Evolutionary conservation across 2,113 vertebrate genomes (phyloP), one percentile per base, ranked within the genome.

Genomic region (Rissa tridactyla): DNA sequence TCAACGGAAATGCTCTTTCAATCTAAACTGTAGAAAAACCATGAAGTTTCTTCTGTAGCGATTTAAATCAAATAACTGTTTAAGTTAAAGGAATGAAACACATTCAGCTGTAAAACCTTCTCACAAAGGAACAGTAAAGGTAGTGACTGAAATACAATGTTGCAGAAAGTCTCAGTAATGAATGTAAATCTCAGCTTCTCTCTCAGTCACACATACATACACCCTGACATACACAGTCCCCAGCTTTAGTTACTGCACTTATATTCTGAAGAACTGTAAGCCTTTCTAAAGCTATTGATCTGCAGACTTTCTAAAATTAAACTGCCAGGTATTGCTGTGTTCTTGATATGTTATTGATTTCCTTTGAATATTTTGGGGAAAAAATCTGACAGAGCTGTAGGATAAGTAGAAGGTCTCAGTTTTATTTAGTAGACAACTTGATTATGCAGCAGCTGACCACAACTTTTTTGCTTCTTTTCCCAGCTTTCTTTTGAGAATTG

Each of bases 261-360:
- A 40, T 21, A 71, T 86, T 94, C 79, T 88, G 77, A 77, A 82
- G 72, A 93, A 90, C 75, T 94, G 17, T 86, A 96, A 96, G 62
- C 32, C n/a, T 96, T 54, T 92, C 78, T 95, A 92, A 95, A 96
- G 71, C 55, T 96, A 98, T 97, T 92, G 96, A 98, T 96, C 90
- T 83, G 21, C 83, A 91, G 66, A 60, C 69, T 81, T 95, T 93
- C 77, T 98, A 97, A 98, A 98, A 99, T 99, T 98, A 98, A 99
- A 98, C 97, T 98, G 98, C 98, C 97, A 98, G 98, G 96, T 98
- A 98, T 98, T 98, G 94, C 95, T 86, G 82, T 96, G 94, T 96
- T 96, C 89, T 98, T 99, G 98, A 98, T 98, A 98, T 98, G 97
- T 96, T 99, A 98, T 98, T 95, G 98, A 99, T 99, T 97, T 96